A percentile compares a stretch with the other conserved stretches of the same genome.
Conservation (phyloP, 2,113 vertebrate genomes). For the Mirza zaza region DNA sequence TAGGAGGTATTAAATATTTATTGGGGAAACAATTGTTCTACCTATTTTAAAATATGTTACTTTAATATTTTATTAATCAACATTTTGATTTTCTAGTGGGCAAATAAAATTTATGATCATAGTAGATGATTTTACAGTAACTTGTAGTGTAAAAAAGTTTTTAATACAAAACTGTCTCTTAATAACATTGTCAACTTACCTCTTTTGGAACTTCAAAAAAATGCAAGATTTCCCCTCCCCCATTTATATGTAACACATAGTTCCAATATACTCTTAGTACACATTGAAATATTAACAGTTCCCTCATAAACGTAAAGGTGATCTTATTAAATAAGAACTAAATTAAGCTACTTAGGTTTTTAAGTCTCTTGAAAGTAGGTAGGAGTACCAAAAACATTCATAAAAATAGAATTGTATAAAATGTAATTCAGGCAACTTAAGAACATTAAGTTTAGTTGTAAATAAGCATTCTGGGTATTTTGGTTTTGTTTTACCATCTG, state of each 20-base stretch:
- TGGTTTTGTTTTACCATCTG: background rate
- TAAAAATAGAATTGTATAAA: slow-evolving; percentile 27
- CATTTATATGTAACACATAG: background rate
- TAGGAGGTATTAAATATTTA: slow-evolving; percentile 39
- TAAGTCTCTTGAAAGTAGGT: background rate
- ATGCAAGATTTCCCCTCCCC: background rate
- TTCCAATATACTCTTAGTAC: background rate
- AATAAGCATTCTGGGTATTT: background rate
- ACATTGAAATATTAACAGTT: background rate
- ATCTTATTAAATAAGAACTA: slow-evolving; percentile 1
- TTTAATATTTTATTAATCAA: slow-evolving; percentile 23
- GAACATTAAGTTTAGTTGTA: slow-evolving; percentile 13
- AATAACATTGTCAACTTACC: background rate
- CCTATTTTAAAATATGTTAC: slow-evolving; percentile 22
- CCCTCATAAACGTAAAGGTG: background rate
- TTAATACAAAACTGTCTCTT: background rate
- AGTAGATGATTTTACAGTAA: slow-evolving; percentile 28
- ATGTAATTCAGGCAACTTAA: background rate
- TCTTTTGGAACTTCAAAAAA: background rate
- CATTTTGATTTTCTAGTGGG: slow-evolving; percentile 20
- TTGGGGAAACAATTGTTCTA: background rate
- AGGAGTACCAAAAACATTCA: background rate
- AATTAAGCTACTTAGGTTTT: slow-evolving; percentile 14
- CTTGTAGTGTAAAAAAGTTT: background rate
- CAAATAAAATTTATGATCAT: background rate